Base-by-base conservation (phyloP, 2,797 vertebrate genomes). In the Poeciliopsis paucimaculata region DNA sequence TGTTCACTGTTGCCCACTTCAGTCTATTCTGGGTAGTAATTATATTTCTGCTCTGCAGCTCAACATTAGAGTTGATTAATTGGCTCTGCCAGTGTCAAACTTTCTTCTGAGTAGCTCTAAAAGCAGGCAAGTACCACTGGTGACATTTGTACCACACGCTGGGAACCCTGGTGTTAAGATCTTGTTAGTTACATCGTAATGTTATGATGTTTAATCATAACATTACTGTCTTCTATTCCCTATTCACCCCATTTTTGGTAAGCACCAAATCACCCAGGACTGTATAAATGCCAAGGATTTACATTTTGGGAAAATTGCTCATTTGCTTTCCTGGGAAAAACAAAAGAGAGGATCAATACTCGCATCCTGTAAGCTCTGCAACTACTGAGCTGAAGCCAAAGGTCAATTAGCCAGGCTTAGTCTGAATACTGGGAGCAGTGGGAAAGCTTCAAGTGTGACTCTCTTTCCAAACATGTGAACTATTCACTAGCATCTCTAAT, bases 391-490 rank as follows among this genome's bases (percentile, higher is more conserved):
- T 72, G 72, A 39, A 68, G 66, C 72, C 76, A 80, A 75, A 82
- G 84, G 76, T 57, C 66, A 78, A 78, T 80, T 83, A 78, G 47
- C 68, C 45, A 46, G 68, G 75, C 72, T 82, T 80, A 77, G 68
- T 78, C 71, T 72, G 64, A 70, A 72, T 72, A 55, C 66, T 51
- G 49, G 64, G 77, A 68, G 75, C 64, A 76, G 41, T 39, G 55
- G 31, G 28, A 71, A 43, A 49, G 57, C 49, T 66, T 34, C 49
- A 11, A 20, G 53, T 31, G n/a, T 66, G 46, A 20, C 39, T 75
- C 72, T 66, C 51, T 81, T 51, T 81, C 23, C 72, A 45, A 77
- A 60, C 77, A 77, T 55, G 79, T 46, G 34, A 68, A 74, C 74
- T 72, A 77, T 76, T 75, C 53, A 68, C 16, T 1, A 70, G 26